Percentiles rank a stretch among this genome's conserved stretches.
These are phyloP conservation scores for Acanthis flammea DNA, from an alignment of 2,797 vertebrate genomes.

Conservation along the genomic window DNA sequence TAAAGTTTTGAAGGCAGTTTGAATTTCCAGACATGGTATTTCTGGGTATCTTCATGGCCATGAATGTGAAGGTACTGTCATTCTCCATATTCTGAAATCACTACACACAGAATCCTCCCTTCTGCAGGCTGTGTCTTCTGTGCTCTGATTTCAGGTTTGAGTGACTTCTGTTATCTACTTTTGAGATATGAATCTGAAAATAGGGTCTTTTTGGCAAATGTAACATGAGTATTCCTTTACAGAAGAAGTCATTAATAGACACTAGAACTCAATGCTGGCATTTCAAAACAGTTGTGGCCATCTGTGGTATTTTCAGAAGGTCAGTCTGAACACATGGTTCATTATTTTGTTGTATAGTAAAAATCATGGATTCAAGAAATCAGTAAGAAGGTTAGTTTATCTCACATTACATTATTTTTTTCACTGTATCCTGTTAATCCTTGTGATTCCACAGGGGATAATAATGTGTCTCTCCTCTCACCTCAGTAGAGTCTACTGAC, in stretches of 20 bases:
- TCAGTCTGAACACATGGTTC: not conserved
- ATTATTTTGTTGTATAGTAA: not conserved
- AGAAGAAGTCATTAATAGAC: not conserved
- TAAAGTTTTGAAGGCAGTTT: not conserved
- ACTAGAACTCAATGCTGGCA: not conserved
- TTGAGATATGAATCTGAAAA: not conserved
- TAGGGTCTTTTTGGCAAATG: not conserved
- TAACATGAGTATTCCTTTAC: not conserved
- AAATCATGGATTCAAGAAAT: not conserved
- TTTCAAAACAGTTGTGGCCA: not conserved
- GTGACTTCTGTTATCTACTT: not conserved
- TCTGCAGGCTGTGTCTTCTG: not conserved
- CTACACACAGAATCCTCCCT: not conserved
- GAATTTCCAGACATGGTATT: not conserved
- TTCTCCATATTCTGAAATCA: not conserved
- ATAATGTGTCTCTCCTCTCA: not conserved
- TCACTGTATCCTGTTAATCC: not conserved
- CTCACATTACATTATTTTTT: not conserved
- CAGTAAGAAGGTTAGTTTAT: not conserved
- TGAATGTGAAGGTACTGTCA: not conserved
- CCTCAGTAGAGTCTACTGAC: not conserved
- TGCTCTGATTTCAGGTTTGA: not conserved
- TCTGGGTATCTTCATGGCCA: not conserved
- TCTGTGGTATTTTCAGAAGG: not conserved
- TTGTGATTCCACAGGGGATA: not conserved